These are phyloP conservation scores for Gambusia holbrooki DNA, from an alignment of 2,113 vertebrate genomes.

Conservation along the genomic window DNA sequence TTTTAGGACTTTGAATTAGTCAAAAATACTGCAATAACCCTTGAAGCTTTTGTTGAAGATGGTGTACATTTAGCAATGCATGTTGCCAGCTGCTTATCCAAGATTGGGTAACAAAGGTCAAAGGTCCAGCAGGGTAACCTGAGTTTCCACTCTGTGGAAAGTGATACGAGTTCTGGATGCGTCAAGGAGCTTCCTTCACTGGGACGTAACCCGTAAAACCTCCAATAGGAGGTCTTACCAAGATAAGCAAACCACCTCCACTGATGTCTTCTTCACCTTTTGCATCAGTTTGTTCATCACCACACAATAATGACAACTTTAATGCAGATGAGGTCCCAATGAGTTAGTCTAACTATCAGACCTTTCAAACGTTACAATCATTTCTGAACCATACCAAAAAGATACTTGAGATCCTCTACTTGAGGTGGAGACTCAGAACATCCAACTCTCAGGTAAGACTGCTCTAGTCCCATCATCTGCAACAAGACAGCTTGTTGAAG, in stretches of 20 bases:
- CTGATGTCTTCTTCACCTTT: too few species aligned
- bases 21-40: background rate
- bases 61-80: too few species aligned
- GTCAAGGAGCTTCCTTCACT: too few species aligned
- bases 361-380: background rate
- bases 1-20: background rate
- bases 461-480: background rate
- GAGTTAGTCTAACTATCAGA: background rate
- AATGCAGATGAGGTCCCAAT: too few species aligned
- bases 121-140: background rate
- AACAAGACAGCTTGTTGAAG: background rate
- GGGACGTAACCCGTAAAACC: too few species aligned
- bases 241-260: too few species aligned
- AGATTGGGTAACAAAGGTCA: background rate
- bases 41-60: background rate
- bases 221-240: too few species aligned
- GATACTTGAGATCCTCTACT: background rate
- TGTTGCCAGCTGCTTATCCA: background rate
- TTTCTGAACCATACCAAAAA: background rate
- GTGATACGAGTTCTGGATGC: too few species aligned
- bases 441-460: background rate
- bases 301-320: too few species aligned
- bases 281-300: too few species aligned
- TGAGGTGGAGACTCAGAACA: background rate
- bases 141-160: too few species aligned